A percentile compares a stretch with the other conserved stretches of the same genome.
phyloP scores from a whole-genome alignment of 92 coral and sea anemone species.

The Epizoanthus illoricatus region DNA sequence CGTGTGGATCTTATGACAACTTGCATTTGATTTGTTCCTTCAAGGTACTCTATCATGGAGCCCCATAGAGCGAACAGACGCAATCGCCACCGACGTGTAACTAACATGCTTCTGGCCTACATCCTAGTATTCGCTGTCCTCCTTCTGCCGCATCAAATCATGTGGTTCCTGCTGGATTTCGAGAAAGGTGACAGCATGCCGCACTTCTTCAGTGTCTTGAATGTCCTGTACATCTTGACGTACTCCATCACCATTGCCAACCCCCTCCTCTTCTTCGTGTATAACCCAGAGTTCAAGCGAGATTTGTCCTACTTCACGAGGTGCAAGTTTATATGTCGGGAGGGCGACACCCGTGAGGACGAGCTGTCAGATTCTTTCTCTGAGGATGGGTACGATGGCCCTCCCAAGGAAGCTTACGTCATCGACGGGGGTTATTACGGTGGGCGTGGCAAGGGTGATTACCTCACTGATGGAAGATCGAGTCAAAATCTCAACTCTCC shows the following conservation, averaged over 20 bases:
- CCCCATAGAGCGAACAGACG: conserved; percentile 51
- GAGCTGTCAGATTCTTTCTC: conserved; percentile 59
- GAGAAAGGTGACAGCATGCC: conserved; percentile 45
- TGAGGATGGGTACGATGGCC: conserved; percentile 36
- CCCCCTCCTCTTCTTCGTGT: conserved; percentile 73
- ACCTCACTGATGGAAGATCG: not conserved
- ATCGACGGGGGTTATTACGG: conserved; percentile 19
- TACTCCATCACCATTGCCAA: conserved; percentile 79
- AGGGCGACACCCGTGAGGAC: conserved; percentile 32
- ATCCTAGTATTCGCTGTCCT: conserved; percentile 57
- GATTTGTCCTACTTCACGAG: conserved; percentile 57
- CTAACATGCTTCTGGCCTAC: conserved; percentile 61
- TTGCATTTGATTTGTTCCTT: not conserved
- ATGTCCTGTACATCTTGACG: conserved; percentile 68
- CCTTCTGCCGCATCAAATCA: conserved; percentile 70
- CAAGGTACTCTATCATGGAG: conserved; percentile 58
- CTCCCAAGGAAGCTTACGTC: not conserved
- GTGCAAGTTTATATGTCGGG: conserved; percentile 45
- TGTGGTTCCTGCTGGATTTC: conserved; percentile 70
- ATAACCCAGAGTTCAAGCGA: conserved; percentile 64
- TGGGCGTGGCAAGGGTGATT: not conserved
- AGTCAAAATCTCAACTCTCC: not conserved
- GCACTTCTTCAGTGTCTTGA: conserved; percentile 48
- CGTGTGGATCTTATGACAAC: not conserved
- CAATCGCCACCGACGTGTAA: conserved; percentile 66